These are phyloP conservation scores for Lepidocyrtinus sp. DNA, from an alignment of 2,888 invertebrate genomes.

Conservation along the genomic window DNA sequence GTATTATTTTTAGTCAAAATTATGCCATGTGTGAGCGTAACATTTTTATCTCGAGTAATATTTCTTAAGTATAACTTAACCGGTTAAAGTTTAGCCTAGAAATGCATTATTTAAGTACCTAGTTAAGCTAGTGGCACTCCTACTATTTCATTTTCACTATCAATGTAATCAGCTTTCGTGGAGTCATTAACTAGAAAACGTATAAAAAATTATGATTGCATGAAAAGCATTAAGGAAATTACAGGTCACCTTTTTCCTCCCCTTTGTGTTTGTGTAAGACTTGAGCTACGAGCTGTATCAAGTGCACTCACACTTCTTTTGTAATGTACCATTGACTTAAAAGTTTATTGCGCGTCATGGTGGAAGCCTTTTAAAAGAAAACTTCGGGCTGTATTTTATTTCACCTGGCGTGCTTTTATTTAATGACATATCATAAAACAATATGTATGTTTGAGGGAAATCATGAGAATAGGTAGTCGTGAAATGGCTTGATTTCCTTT, in stretches of 20 bases:
- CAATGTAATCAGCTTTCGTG: conserved; percentile 67
- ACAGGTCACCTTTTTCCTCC: conserved; percentile 69
- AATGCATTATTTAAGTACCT: not conserved
- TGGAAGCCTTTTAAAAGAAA: conserved; percentile 27
- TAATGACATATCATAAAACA: conserved; percentile 49
- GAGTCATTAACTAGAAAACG: conserved; percentile 59
- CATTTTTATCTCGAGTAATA: not conserved
- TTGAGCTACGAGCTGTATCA: too few species aligned
- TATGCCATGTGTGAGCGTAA: not conserved
- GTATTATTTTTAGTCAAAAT: too few species aligned
- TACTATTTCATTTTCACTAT: conserved; percentile 57
- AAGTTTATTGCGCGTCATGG: too few species aligned
- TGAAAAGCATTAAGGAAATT: conserved; percentile 68
- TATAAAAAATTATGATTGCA: conserved; percentile 64
- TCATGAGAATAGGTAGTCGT: conserved; percentile 32
- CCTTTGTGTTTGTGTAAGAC: too few species aligned
- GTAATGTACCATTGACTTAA: too few species aligned
- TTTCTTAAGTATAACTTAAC: not conserved
- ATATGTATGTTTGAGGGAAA: conserved; percentile 32
- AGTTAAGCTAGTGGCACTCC: not conserved
- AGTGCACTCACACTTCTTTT: too few species aligned
- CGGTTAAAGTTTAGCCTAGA: conserved; percentile 21
- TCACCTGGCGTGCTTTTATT: conserved; percentile 36
- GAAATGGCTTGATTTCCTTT: not conserved
- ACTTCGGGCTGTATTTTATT: conserved; percentile 26